These are phyloP conservation scores for Peromyscus melanophrys DNA, from an alignment of 2,797 vertebrate genomes.

Conservation along the genomic window DNA sequence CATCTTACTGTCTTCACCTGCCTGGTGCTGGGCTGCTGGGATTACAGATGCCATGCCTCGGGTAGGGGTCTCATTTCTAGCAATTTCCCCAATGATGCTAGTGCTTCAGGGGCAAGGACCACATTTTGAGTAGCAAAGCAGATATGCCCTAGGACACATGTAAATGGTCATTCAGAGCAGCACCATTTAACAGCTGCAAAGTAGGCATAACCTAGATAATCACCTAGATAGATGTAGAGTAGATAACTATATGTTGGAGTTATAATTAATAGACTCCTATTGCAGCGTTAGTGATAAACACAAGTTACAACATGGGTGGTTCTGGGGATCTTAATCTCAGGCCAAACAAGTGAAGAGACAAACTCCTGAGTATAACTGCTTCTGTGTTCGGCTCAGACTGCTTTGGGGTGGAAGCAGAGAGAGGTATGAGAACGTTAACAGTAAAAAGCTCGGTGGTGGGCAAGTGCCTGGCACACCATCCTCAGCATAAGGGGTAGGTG, in stretches of 20 bases:
- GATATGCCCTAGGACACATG: not conserved
- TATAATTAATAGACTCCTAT: not conserved
- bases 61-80: not conserved
- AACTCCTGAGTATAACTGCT: not conserved
- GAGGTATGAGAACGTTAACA: not conserved
- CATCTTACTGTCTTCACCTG: not conserved
- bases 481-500: not conserved
- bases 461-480: not conserved
- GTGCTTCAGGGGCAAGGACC: not conserved
- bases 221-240: not conserved
- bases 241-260: not conserved
- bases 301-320: not conserved
- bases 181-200: not conserved
- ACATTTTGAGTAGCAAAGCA: not conserved
- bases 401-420: not conserved
- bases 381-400: not conserved
- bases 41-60: not conserved
- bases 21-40: not conserved
- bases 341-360: not conserved
- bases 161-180: not conserved
- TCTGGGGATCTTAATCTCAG: not conserved
- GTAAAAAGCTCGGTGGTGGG: not conserved
- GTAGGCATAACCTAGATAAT: not conserved
- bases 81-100: not conserved
- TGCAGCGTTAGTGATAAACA: not conserved